Evolutionary conservation across 2,113 vertebrate genomes (phyloP).

Genomic region (Eidolon helvum): DNA sequence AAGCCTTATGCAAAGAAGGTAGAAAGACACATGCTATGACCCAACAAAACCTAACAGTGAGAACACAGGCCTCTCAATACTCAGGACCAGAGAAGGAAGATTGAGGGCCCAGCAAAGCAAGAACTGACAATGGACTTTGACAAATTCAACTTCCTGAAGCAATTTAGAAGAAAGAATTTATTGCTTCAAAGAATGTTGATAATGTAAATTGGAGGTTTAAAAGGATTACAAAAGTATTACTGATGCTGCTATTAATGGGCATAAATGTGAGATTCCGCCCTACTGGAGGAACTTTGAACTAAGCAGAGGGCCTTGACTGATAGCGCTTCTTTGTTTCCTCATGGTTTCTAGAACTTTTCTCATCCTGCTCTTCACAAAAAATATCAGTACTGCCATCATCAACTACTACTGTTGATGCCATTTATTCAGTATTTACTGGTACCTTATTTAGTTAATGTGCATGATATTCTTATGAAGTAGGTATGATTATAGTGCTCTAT

Average conservation of each 20-base stretch:
- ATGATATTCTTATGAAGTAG: background rate
- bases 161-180: constrained; percentile 34
- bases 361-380: background rate
- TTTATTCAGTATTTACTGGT: background rate
- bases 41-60: background rate
- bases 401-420: background rate
- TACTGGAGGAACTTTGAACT: background rate
- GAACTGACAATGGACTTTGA: constrained; percentile 18
- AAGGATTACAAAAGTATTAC: background rate
- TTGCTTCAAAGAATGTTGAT: constrained; percentile 44
- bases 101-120: background rate
- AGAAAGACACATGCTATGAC: background rate
- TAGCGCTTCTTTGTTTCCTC: background rate
- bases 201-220: background rate
- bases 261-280: background rate
- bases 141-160: constrained; percentile 39
- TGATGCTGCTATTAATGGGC: background rate
- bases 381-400: background rate
- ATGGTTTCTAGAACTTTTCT: background rate
- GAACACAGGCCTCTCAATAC: background rate
- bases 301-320: background rate
- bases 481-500: background rate
- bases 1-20: background rate
- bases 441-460: background rate
- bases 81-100: background rate